phyloP scores from a whole-genome alignment of 2,113 vertebrate genomes.

The Chelonoidis abingdonii region DNA sequence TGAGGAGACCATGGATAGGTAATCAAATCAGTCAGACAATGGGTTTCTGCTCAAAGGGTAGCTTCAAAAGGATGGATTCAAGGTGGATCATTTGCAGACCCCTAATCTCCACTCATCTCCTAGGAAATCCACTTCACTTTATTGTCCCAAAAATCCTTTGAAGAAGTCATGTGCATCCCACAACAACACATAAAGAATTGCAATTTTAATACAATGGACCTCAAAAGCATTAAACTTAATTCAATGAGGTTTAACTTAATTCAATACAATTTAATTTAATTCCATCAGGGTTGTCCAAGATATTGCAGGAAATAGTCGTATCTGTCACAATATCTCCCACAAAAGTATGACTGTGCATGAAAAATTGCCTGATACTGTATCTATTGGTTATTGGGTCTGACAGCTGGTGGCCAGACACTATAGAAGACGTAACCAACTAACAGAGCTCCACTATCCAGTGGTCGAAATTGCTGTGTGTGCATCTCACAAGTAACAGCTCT shows the following conservation, averaged over 20 bases:
- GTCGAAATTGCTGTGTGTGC: neutral
- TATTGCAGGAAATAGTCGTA: neutral
- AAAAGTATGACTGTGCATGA: neutral
- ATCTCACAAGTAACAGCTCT: accelerated
- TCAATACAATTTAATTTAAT: neutral
- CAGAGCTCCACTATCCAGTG: neutral
- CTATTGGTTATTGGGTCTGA: neutral
- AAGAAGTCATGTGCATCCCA: neutral
- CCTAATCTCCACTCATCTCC: neutral
- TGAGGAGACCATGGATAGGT: neutral
- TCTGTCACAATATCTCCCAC: neutral
- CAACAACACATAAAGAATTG: neutral
- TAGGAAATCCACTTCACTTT: neutral
- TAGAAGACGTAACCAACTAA: neutral
- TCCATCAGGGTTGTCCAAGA: neutral
- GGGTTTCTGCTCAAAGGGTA: neutral
- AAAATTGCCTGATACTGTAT: neutral
- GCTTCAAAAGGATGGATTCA: neutral
- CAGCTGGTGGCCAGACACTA: neutral
- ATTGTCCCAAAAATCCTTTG: neutral
- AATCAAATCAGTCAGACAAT: neutral
- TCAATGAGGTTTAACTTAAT: neutral
- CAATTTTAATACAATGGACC: neutral
- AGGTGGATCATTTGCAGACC: neutral
- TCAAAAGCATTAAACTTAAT: neutral